Percentiles rank a stretch among this genome's conserved stretches.
phyloP scores from a whole-genome alignment of 2,888 invertebrate species.

The Sinohyriopsis cumingii region DNA sequence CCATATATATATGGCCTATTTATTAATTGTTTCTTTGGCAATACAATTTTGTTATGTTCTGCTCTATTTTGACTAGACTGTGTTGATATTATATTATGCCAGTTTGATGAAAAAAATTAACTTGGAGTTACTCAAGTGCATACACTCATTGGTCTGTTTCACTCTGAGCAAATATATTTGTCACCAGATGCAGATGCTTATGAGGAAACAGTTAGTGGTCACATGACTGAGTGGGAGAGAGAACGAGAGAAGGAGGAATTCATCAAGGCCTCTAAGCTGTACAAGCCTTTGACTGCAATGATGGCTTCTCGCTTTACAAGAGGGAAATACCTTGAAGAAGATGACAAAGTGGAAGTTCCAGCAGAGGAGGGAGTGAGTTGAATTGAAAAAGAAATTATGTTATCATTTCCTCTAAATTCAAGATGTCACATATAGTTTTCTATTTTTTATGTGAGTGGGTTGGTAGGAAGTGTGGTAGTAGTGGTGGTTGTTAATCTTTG shows the following conservation, averaged over 20 bases:
- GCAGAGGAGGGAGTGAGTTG: conserved; percentile 30
- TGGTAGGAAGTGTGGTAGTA: neutral
- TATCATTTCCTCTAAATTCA: neutral
- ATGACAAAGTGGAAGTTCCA: conserved; percentile 39
- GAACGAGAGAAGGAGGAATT: conserved; percentile 87
- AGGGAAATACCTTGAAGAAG: conserved; percentile 70
- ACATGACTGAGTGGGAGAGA: conserved; percentile 86
- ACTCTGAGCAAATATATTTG: too few species aligned
- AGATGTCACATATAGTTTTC: neutral
- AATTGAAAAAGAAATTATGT: neutral
- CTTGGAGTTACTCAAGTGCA: too few species aligned
- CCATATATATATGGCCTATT: too few species aligned
- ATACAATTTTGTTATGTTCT: too few species aligned
- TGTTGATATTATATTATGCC: too few species aligned
- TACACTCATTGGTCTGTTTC: too few species aligned
- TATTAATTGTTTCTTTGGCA: too few species aligned
- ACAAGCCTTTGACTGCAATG: conserved; percentile 76
- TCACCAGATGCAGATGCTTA: conserved; percentile 51
- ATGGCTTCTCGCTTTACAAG: conserved; percentile 79
- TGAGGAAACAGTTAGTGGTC: conserved; percentile 55
- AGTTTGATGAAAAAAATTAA: too few species aligned
- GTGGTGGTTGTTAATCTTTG: neutral
- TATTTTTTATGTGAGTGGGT: neutral
- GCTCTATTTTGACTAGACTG: too few species aligned
- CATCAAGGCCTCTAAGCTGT: conserved; percentile 82